phyloP scores from a whole-genome alignment of 2,797 vertebrate species.

The Euthynnus affinis region DNA sequence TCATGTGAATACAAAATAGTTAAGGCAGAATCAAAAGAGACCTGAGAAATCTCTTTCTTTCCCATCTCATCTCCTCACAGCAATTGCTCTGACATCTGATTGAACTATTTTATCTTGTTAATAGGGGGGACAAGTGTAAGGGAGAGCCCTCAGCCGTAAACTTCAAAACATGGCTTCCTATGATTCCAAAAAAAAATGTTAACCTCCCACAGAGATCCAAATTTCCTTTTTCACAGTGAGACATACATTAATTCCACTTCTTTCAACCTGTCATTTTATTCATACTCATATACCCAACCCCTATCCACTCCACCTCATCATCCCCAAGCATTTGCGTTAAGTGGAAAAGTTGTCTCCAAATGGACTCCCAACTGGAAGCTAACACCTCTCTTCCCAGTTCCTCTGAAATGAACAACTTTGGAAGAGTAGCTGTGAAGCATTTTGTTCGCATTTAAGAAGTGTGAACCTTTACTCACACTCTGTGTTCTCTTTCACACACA shows the following conservation, averaged over 20 bases:
- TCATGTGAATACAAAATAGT: conserved; percentile 80
- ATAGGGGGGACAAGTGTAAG: conserved; percentile 62
- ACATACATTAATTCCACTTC: conserved; percentile 24
- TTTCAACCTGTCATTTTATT: conserved; percentile 52
- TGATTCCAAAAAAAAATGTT: conserved; percentile 52
- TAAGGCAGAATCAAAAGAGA: conserved; percentile 66
- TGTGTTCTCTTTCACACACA: neutral
- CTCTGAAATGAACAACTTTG: conserved; percentile 15
- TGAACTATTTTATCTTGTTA: conserved; percentile 69
- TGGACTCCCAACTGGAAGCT: conserved; percentile 13
- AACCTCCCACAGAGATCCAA: conserved; percentile 18
- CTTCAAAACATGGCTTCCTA: conserved; percentile 65
- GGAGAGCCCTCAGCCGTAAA: conserved; percentile 61
- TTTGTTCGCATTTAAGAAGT: conserved; percentile 4
- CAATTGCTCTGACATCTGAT: conserved; percentile 67
- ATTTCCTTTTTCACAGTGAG: conserved; percentile 31
- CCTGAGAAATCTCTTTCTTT: conserved; percentile 50
- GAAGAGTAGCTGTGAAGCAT: conserved; percentile 17
- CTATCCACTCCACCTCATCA: neutral
- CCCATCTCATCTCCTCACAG: conserved; percentile 42
- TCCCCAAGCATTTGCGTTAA: conserved; percentile 11
- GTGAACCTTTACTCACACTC: conserved; percentile 9
- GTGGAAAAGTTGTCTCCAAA: conserved; percentile 21
- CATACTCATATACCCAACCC: neutral
- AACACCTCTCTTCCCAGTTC: neutral